phyloP scores from a whole-genome alignment of 1,140 invertebrate species.

The Drosophila pruinosa region DNA sequence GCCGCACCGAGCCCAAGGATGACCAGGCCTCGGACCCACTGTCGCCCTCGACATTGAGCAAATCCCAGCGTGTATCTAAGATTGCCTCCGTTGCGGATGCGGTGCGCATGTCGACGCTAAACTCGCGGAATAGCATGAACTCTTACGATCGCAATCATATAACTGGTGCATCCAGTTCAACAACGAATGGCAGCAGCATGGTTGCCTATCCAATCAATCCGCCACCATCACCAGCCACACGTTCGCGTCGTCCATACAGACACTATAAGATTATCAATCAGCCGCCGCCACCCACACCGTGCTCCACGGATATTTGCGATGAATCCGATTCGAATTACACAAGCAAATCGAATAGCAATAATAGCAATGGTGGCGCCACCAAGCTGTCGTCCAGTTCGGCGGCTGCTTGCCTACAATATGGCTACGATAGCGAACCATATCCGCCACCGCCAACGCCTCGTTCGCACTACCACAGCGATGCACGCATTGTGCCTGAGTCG shows the following conservation, averaged over 20 bases:
- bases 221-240: conserved; percentile 94
- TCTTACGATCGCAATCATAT: conserved; percentile 92
- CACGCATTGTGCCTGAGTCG: conserved; percentile 83
- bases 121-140: conserved; percentile 85
- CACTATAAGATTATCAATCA: conserved; percentile 91
- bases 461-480: conserved; percentile 89
- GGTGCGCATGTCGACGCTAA: conserved; percentile 87
- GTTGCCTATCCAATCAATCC: conserved; percentile 87
- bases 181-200: conserved; percentile 85
- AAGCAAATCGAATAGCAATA: conserved; percentile 81
- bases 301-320: conserved; percentile 96
- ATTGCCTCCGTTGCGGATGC: conserved; percentile 84
- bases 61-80: conserved; percentile 83
- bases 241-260: conserved; percentile 88
- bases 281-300: conserved; percentile 96
- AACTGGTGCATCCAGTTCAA: conserved; percentile 91
- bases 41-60: conserved; percentile 83
- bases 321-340: conserved; percentile 91
- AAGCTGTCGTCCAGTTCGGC: conserved; percentile 74
- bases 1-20: conserved; percentile 83
- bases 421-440: conserved; percentile 88
- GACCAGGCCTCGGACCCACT: conserved; percentile 86
- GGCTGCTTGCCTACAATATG: conserved; percentile 82
- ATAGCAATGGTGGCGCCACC: conserved; percentile 71
- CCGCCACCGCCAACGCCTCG: conserved; percentile 93